A percentile compares a stretch with the other conserved stretches of the same genome.
Conservation (phyloP, 2,113 vertebrate genomes). For the Cottus gobio region DNA sequence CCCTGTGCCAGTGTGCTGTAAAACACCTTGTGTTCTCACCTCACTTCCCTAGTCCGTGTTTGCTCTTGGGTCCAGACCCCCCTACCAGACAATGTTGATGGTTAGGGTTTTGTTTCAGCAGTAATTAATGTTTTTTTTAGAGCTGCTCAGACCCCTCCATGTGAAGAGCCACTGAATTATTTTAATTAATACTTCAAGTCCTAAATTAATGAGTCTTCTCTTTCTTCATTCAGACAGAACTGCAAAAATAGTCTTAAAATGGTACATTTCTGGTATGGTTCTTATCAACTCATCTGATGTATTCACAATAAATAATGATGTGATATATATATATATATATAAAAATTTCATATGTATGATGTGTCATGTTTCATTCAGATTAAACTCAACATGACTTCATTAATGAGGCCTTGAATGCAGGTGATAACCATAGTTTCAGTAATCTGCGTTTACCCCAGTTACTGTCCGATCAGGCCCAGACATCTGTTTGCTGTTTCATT, state of each 20-base stretch:
- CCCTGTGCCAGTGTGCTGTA: too few relatives aligned
- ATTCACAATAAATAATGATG: neutral
- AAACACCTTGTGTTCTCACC: too few relatives aligned
- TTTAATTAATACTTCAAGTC: slow-evolving; percentile 2
- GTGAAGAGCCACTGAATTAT: neutral
- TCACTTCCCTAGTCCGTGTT: too few relatives aligned
- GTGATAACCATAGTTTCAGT: slow-evolving; percentile 33
- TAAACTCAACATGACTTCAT: slow-evolving; percentile 35
- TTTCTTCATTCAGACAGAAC: neutral
- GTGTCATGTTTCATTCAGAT: slow-evolving; percentile 27
- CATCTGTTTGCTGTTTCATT: slow-evolving; percentile 21
- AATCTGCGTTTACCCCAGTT: slow-evolving; percentile 62
- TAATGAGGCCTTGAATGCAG: slow-evolving; percentile 32
- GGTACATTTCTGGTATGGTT: neutral
- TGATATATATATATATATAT: too few relatives aligned
- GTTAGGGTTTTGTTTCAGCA: neutral
- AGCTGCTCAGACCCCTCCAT: too few relatives aligned
- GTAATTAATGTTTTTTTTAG: neutral
- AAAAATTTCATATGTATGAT: neutral
- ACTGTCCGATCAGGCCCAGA: neutral
- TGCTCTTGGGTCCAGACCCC: too few relatives aligned
- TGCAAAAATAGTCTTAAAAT: neutral
- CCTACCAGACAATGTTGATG: too few relatives aligned
- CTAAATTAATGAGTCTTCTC: neutral
- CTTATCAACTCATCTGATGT: neutral